phyloP scores from a whole-genome alignment of 2,888 invertebrate species.

The Xestia ashworthii region DNA sequence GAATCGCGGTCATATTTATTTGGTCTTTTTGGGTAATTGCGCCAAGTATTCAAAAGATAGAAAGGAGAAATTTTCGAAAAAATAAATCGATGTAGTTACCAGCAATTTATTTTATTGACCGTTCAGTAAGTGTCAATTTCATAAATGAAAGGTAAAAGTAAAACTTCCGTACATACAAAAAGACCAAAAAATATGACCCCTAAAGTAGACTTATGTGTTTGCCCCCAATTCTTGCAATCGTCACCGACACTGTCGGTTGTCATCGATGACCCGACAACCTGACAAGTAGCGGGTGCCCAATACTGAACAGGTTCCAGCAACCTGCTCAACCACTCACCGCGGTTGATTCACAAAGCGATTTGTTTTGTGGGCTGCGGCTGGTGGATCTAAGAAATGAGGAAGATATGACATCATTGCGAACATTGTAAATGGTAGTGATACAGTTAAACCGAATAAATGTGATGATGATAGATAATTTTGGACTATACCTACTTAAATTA shows the following conservation, averaged over 20 bases:
- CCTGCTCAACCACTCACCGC: slow-evolving; percentile 68
- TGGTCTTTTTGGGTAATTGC: slow-evolving; percentile 10
- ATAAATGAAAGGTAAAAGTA: slow-evolving; percentile 22
- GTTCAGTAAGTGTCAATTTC: slow-evolving; percentile 23
- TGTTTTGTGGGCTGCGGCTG: slow-evolving; percentile 22
- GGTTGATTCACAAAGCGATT: slow-evolving; percentile 48
- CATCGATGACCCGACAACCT: slow-evolving; percentile 54
- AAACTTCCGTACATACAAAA: slow-evolving; percentile 11
- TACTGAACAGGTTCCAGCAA: slow-evolving; percentile 71
- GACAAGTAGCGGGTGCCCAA: slow-evolving; percentile 78
- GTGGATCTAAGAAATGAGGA: slow-evolving; percentile 20
- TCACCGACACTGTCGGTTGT: slow-evolving; percentile 53
- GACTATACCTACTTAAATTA: not conserved
- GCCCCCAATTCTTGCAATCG: slow-evolving; percentile 46
- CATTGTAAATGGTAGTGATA: not conserved
- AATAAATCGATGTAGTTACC: not conserved
- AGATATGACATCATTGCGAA: slow-evolving; percentile 31
- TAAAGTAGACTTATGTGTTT: slow-evolving; percentile 56
- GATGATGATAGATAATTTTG: not conserved
- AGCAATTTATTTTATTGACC: slow-evolving; percentile 14
- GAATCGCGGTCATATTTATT: slow-evolving; percentile 6
- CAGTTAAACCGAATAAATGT: too few species aligned
- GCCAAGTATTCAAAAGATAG: not conserved
- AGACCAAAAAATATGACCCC: slow-evolving; percentile 36
- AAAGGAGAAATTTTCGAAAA: not conserved